A percentile compares a stretch with the other conserved stretches of the same genome.
Conservation (phyloP, 1,140 invertebrate species). For the Stratiolaelaps scimitus region DNA sequence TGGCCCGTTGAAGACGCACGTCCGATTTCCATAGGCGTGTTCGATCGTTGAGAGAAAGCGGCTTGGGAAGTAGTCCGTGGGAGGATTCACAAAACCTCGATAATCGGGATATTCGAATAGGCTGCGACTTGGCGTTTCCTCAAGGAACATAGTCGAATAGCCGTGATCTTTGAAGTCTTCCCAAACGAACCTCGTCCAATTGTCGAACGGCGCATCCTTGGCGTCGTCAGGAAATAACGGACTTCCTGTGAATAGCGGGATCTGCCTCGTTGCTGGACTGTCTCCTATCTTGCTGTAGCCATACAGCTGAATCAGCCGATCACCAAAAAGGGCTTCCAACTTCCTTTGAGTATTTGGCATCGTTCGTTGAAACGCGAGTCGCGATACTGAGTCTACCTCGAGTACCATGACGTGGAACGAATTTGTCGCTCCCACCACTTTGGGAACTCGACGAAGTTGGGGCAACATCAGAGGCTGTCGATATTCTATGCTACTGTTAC, state of each 20-base stretch:
- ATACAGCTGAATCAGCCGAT: not conserved
- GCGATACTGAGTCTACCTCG: not conserved
- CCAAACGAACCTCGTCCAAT: not conserved
- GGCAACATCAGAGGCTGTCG: not conserved
- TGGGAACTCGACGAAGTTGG: not conserved
- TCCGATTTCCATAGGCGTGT: not conserved
- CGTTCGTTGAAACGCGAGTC: not conserved
- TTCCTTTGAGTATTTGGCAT: constrained; percentile 1
- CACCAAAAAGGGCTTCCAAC: not conserved
- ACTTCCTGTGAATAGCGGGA: not conserved
- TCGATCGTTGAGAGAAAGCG: not conserved
- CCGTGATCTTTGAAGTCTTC: constrained; percentile 2
- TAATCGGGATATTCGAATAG: not conserved
- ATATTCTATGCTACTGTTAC: not conserved
- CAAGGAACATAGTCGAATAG: not conserved
- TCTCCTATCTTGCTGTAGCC: not conserved
- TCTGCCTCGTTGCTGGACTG: not conserved
- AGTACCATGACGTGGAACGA: not conserved
- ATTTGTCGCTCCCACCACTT: not conserved
- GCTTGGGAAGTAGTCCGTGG: not conserved
- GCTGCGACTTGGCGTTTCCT: not conserved
- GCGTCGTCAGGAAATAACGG: not conserved
- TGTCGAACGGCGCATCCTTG: not conserved
- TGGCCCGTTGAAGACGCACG: not conserved
- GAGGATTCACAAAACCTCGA: not conserved